These are phyloP conservation scores for Tryphoninae sp. DNA, from an alignment of 2,888 invertebrate genomes.

Conservation along the genomic window DNA sequence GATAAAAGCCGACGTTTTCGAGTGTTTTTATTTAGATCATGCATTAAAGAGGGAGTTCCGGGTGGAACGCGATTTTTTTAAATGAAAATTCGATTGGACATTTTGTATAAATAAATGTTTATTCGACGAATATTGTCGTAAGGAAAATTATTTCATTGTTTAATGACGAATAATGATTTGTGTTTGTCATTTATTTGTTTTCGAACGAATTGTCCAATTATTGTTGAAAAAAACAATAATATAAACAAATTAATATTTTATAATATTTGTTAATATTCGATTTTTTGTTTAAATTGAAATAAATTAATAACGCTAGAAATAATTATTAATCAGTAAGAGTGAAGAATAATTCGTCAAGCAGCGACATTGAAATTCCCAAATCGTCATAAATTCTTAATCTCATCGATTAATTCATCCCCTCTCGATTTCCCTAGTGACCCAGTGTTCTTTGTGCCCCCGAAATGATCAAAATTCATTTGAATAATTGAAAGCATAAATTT, in stretches of 20 bases:
- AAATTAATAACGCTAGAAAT: slow-evolving; percentile 1
- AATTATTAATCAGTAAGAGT: too few species aligned
- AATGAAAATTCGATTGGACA: not conserved
- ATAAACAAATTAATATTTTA: too few species aligned
- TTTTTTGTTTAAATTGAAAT: not conserved
- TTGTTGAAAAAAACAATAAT: too few species aligned
- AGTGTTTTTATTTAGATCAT: not conserved
- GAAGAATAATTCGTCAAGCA: too few species aligned
- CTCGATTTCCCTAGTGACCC: slow-evolving; percentile 29
- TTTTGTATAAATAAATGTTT: too few species aligned
- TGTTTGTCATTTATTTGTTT: too few species aligned
- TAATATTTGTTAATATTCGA: too few species aligned
- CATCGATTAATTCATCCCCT: slow-evolving; percentile 30
- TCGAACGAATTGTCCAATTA: too few species aligned
- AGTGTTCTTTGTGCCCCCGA: slow-evolving; percentile 36
- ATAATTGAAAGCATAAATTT: slow-evolving; percentile 53
- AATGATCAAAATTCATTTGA: slow-evolving; percentile 47
- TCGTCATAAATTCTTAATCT: slow-evolving; percentile 20
- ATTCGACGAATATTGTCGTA: too few species aligned
- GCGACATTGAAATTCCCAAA: too few species aligned
- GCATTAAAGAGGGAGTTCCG: not conserved
- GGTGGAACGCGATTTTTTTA: not conserved
- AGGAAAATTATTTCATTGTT: too few species aligned
- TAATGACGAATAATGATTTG: too few species aligned
- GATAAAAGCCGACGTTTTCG: slow-evolving; percentile 16